A percentile compares a stretch with the other conserved stretches of the same genome.
phyloP scores from a whole-genome alignment of 1,140 invertebrate genomes.

The Drosophila nikananu region DNA sequence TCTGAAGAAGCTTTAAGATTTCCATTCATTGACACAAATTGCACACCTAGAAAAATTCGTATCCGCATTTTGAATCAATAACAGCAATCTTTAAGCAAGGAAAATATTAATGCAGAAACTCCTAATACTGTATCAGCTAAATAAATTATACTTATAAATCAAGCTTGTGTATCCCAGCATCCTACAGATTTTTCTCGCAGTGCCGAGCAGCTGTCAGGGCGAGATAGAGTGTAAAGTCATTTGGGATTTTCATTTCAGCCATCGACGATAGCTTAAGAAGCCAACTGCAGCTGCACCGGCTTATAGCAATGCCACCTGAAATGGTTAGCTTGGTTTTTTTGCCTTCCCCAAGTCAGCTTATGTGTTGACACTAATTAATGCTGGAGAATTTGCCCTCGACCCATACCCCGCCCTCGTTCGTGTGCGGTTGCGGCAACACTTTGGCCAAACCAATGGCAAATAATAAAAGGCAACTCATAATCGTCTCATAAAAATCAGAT shows the following conservation, averaged over 20 bases:
- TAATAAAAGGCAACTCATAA: constrained; percentile 83
- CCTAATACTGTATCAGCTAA: neutral
- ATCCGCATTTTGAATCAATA: neutral
- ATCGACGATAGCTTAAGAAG: constrained; percentile 32
- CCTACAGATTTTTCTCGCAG: neutral
- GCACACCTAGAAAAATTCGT: neutral
- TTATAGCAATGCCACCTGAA: constrained; percentile 14
- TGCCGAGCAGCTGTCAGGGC: constrained; percentile 10
- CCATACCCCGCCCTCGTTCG: neutral
- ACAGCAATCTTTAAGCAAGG: neutral
- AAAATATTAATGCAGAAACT: neutral
- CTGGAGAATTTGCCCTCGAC: constrained; percentile 5
- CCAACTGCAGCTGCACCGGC: constrained; percentile 33
- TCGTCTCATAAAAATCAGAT: constrained; percentile 83
- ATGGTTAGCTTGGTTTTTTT: constrained; percentile 2
- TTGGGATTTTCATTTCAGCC: constrained; percentile 33
- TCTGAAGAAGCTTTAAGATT: constrained; percentile 37
- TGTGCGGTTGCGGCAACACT: constrained; percentile 64
- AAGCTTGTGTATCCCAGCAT: neutral
- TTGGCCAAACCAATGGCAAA: constrained; percentile 71
- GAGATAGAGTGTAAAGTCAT: constrained; percentile 34
- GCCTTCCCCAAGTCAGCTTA: constrained; percentile 10
- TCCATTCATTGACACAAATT: constrained; percentile 45
- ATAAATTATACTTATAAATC: neutral
- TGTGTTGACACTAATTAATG: constrained; percentile 46